Percentiles rank a stretch among this genome's conserved stretches.
Evolutionary conservation across 2,888 invertebrate species (phyloP).

Genomic region (Nipponacmea schrenckii): DNA sequence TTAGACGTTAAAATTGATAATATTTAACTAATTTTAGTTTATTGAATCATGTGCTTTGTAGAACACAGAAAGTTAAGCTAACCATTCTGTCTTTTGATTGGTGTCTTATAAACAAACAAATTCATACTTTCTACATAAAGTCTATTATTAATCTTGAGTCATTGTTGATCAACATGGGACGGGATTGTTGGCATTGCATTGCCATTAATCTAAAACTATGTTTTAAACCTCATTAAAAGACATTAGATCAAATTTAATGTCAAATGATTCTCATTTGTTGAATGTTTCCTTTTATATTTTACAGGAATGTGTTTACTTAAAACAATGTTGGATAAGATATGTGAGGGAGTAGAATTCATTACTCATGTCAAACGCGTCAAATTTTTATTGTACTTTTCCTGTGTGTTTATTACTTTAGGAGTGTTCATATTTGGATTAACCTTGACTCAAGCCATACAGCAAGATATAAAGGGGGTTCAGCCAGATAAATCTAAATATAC

Average conservation of each 20-base stretch:
- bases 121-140: too few relatives aligned
- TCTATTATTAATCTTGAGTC: too few relatives aligned
- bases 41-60: neutral
- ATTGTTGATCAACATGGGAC: too few relatives aligned
- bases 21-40: neutral
- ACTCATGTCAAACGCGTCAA: conserved; percentile 34
- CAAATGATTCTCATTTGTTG: too few relatives aligned
- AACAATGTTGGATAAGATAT: conserved; percentile 39
- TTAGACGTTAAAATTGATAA: neutral
- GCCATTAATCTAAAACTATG: too few relatives aligned
- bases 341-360: conserved; percentile 20
- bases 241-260: too few relatives aligned
- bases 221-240: too few relatives aligned
- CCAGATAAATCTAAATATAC: conserved; percentile 54
- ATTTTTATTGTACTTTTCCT: conserved; percentile 43
- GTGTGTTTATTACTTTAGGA: conserved; percentile 59
- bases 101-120: too few relatives aligned
- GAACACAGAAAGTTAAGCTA: too few relatives aligned
- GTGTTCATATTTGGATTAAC: conserved; percentile 67
- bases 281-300: conserved; percentile 16
- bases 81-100: too few relatives aligned
- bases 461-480: conserved; percentile 48
- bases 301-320: conserved; percentile 65
- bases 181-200: too few relatives aligned
- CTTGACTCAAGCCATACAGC: conserved; percentile 59